Evolutionary conservation across 2,888 invertebrate species (phyloP), one percentile per base, ranked within the genome.

Genomic region (Xestia xanthographa): DNA sequence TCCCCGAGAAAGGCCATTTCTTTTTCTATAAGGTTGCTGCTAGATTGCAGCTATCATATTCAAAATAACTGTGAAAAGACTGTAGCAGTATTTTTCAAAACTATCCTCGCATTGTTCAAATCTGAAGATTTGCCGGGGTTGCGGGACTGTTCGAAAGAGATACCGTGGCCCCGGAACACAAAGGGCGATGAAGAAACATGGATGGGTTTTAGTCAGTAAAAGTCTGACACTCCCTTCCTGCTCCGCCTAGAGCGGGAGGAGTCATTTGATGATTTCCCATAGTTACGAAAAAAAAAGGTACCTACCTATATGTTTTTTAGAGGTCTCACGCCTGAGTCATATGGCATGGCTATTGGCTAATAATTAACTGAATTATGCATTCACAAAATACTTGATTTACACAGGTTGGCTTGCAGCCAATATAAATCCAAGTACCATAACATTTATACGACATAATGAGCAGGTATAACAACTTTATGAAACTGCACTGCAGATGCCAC

Each of bases 401-500:
- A 58, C 53, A 45, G n/a, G 9, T 69, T 80, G 77, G 66, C 66
- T 41, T 22, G 3, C n/a, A 8, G 63, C 77, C 68, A 76, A 77
- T 34, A 34, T 29, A 45, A 74, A 66, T 58, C 38, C 50, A 65
- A 75, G 63, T 63, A 43, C 34, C 11, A 45, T 67, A 41, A 63
- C 5, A 22, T 63, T 67, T 79, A 72, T 62, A 82, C 43, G 34
- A 56, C 48, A 56, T 67, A 50, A 79, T 65, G 14, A 67, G 14
- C 66, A 34, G 66, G 45, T 62, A 63, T 43, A 41, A 56, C 17
- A 48, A 22, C 69, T 72, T 72, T 66, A 75, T 77, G 53, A 63
- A 82, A 58, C 86, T 77, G 83, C 83, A 83, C 73, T 83, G 83
- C 85, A 66, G 82, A 77, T 82, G 77, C 82, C 82, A 77, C 74